These are phyloP conservation scores for Centropristis striata DNA, from an alignment of 2,113 vertebrate species.

Conservation along the genomic window DNA sequence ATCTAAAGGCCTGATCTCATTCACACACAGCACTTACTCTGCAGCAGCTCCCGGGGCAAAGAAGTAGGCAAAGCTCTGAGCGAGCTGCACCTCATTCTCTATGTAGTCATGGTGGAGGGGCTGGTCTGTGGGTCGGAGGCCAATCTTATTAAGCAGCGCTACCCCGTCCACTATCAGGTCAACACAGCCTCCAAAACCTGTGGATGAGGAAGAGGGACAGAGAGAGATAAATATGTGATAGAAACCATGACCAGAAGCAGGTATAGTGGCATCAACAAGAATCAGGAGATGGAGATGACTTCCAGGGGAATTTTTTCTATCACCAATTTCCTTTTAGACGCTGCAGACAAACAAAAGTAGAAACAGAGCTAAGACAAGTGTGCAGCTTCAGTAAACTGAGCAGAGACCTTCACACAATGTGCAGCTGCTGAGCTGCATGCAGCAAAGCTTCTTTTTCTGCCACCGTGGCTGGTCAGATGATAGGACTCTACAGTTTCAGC, in stretches of 20 bases:
- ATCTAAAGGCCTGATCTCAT: not conserved
- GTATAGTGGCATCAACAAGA: too few species aligned
- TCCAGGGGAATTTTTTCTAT: not conserved
- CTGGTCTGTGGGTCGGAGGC: slow-evolving; percentile 76
- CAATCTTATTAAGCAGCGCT: slow-evolving; percentile 84
- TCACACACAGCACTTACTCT: slow-evolving; percentile 83
- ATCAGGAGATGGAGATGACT: not conserved
- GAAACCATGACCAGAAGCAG: not conserved
- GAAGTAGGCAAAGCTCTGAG: slow-evolving; percentile 90
- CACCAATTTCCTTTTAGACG: not conserved
- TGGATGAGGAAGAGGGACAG: not conserved
- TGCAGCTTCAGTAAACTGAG: not conserved
- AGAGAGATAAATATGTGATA: not conserved
- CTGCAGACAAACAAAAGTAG: not conserved
- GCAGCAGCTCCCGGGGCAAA: slow-evolving; percentile 89
- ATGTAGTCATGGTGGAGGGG: slow-evolving; percentile 87
- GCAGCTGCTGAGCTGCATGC: slow-evolving; percentile 17
- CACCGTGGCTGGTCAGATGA: not conserved
- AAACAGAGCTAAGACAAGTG: not conserved
- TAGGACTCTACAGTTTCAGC: slow-evolving; percentile 3
- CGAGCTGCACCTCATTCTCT: slow-evolving; percentile 83
- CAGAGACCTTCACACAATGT: slow-evolving; percentile 5
- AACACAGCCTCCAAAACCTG: slow-evolving; percentile 90
- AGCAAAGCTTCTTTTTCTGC: not conserved
- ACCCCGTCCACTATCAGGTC: slow-evolving; percentile 88